Base-by-base conservation (phyloP, 1,140 invertebrate species). In the Heterodera schachtii region DNA sequence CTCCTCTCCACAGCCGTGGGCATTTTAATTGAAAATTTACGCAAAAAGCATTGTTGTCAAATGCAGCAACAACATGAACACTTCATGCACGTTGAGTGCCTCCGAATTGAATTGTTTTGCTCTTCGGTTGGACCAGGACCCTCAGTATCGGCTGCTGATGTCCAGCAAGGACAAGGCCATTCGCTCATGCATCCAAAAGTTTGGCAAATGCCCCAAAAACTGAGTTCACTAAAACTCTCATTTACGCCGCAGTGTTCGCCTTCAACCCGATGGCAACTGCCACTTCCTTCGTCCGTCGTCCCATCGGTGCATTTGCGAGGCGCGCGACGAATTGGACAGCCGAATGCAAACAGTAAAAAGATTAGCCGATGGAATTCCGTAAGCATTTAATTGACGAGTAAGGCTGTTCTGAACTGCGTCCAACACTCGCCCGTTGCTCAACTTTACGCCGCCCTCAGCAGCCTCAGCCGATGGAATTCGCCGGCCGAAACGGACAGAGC, bases 11-110 rank as follows among this genome's bases (percentile, higher is more conserved):
- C 76, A 64, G 19, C 13, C 70, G 76, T 78, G 69, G 8, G 69
- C 69, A 71, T 41, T 11, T 19, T 46, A 11, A 13, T 4, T 71
- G 31, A 46, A 67, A 78, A 84, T 64, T 41, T 66, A 60, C n/a
- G 31, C 31, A 31, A 31, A 31, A 31, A 31, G 31, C 31, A 16
- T 78, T 60, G 46, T 43, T 70, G 21, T 80, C 57, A 13, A 2
- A 64, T 86, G 70, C 41, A 87, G 85, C 64, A 85, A 84, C 75
- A 81, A 85, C 67, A 46, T 85, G 43, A 86, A 85, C 66, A 86
- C 73, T 41, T 80, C 84, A 8, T 86, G 85, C 71, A 52, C 67
- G 2, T 67, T 86, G 8, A 52, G 74, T 44, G 60, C 80, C 0
- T 69, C 81, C 13, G 86, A 86, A 75, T 44, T 87, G 8, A 75